Evolutionary conservation across 2,888 invertebrate species (phyloP), one percentile per base, ranked within the genome.

Genomic region (Tortrix viridana): DNA sequence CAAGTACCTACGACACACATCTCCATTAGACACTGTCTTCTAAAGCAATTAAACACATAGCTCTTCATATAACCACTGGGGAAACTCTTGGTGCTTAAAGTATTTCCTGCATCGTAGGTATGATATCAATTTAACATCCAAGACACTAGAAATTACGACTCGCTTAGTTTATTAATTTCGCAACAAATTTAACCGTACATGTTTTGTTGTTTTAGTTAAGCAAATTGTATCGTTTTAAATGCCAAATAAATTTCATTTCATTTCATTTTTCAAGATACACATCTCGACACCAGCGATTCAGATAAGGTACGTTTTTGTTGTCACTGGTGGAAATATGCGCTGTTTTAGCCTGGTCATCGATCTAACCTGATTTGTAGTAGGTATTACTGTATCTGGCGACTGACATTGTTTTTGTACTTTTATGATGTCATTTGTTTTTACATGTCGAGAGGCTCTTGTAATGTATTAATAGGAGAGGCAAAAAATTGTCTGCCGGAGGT

Each of bases 361-460:
- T 50, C 60, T 48, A 60, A 54, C 60, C 57, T 52, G 56, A 32
- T 62, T 56, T 52, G n/a, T 54, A 54, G 46, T 62, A 56, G 61
- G 44, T 55, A 56, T 62, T 57, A 47, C 57, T 52, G 55, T 62
- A 52, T 50, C 44, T 50, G 50, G 26, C 22, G 12, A 44, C 43
- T 49, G 49, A 19, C 58, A 32, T 6, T 44, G 54, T 56, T 44
- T 44, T 59, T 52, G 50, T 59, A 50, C 23, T 0, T 32, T 49
- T 50, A 26, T 62, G 56, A 62, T 50, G 49, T 61, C 55, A 56
- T 50, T 61, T 37, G 55, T 32, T 23, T n/a, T 37, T 50, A 12
- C 7, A 26, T 32, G 12, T 32, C 32, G 32, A n/a, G 32, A 32
- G 32, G 3, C 32, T 32, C 0, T 32, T 12, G 32, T 12, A 32